Conservation (phyloP, 2,113 vertebrate species). For the Pomatorhinus ruficollis region DNA sequence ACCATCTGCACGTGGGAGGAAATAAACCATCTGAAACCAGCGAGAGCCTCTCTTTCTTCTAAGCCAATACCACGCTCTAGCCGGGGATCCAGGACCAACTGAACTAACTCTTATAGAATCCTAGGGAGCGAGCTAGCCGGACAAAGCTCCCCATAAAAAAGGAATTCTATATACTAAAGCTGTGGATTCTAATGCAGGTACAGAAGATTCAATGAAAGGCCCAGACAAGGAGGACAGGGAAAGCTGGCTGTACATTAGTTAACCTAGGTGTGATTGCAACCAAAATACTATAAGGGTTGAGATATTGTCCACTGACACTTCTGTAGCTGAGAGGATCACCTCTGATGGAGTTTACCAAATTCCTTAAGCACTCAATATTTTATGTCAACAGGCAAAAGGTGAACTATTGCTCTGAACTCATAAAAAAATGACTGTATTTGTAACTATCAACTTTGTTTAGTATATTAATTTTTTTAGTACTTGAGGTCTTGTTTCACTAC, state of each 20-base stretch:
- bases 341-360: not conserved
- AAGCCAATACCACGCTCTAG: too few species aligned
- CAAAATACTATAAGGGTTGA: not conserved
- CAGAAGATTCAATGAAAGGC: not conserved
- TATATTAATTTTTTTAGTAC: not conserved
- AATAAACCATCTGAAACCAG: too few species aligned
- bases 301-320: not conserved
- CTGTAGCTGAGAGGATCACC: not conserved
- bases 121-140: too few species aligned
- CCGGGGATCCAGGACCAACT: too few species aligned
- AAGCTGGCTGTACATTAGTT: not conserved
- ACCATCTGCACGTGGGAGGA: too few species aligned
- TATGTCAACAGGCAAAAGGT: fast-evolving
- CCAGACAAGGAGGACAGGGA: not conserved
- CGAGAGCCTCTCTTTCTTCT: too few species aligned
- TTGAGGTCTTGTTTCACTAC: not conserved
- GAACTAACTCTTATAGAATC: too few species aligned
- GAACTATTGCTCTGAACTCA: not conserved
- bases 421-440: not conserved
- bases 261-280: not conserved
- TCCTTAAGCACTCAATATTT: not conserved
- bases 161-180: too few species aligned
- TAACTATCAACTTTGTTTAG: not conserved
- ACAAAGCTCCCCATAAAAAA: too few species aligned
- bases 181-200: not conserved